Percentiles rank a stretch among this genome's conserved stretches.
Evolutionary conservation across 2,888 invertebrate species (phyloP).

Genomic region (Lycaena phlaeas): DNA sequence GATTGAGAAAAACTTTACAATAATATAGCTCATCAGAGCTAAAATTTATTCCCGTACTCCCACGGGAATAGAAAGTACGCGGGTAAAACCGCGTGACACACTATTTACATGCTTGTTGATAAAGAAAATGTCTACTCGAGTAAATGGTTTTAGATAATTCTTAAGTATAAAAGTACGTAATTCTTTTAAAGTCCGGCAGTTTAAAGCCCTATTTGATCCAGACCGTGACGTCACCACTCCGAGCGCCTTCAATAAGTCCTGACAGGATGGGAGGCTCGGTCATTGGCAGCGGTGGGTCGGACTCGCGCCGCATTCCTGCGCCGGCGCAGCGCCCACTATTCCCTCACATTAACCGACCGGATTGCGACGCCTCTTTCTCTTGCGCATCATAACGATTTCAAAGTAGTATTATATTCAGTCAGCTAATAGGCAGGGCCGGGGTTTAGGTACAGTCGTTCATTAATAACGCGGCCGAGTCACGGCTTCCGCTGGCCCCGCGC

Average conservation of each 20-base stretch:
- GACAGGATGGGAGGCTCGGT: conserved; percentile 56
- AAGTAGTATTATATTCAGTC: conserved; percentile 25
- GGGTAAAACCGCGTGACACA: no score
- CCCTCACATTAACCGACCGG: conserved; percentile 22
- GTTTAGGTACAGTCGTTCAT: conserved; percentile 47
- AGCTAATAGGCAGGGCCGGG: conserved; percentile 23
- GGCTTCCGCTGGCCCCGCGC: conserved; percentile 50
- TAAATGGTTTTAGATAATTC: no score
- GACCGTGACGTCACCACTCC: neutral
- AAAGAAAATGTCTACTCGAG: no score
- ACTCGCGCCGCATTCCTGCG: conserved; percentile 70
- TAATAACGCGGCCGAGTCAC: conserved; percentile 57
- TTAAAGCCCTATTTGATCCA: neutral
- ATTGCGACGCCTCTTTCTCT: conserved; percentile 23
- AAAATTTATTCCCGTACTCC: no score
- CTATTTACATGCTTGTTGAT: no score
- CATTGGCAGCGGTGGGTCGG: conserved; percentile 68
- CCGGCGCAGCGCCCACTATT: conserved; percentile 56
- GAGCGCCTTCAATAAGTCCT: conserved; percentile 35
- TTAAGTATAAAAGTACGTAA: no score
- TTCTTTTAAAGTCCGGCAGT: no score
- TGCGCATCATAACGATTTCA: conserved; percentile 24
- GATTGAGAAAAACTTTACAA: no score
- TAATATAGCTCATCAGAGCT: no score
- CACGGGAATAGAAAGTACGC: no score